Conservation (phyloP, 2,888 invertebrate genomes). For the Netelia inedita region DNA sequence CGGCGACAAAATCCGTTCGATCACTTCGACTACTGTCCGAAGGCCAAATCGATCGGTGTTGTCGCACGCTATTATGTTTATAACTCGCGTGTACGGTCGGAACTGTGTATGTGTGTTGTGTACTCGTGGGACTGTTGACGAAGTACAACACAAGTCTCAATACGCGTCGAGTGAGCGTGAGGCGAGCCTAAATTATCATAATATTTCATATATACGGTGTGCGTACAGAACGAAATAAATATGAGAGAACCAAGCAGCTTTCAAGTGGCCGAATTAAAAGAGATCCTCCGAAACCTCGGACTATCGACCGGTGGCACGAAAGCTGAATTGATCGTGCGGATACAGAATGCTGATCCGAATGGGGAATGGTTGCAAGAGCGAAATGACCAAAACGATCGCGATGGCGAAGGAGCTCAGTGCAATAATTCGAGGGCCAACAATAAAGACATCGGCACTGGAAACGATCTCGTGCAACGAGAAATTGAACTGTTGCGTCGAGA, state of each 20-base stretch:
- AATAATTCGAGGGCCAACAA: neutral
- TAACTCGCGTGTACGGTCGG: neutral
- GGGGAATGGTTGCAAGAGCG: constrained; percentile 11
- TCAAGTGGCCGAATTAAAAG: constrained; percentile 30
- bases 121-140: constrained; percentile 15
- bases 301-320: constrained; percentile 20
- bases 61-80: neutral
- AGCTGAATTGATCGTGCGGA: constrained; percentile 37
- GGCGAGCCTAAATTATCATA: neutral
- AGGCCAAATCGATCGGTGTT: neutral
- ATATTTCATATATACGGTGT: neutral
- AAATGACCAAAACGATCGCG: neutral
- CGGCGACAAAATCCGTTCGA: neutral
- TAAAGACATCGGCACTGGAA: neutral
- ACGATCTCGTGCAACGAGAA: neutral
- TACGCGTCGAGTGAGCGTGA: neutral
- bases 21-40: neutral
- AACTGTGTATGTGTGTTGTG: constrained; percentile 4
- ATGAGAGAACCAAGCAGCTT: constrained; percentile 37
- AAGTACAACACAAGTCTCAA: neutral
- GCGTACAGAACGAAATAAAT: neutral
- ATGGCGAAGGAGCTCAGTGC: neutral
- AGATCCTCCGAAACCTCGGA: constrained; percentile 3
- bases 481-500: constrained; percentile 29
- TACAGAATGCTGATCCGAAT: constrained; percentile 21